Evolutionary conservation across 2,888 invertebrate species (phyloP), one percentile per base, ranked within the genome.

Genomic region (Pachymerium ferrugineum): DNA sequence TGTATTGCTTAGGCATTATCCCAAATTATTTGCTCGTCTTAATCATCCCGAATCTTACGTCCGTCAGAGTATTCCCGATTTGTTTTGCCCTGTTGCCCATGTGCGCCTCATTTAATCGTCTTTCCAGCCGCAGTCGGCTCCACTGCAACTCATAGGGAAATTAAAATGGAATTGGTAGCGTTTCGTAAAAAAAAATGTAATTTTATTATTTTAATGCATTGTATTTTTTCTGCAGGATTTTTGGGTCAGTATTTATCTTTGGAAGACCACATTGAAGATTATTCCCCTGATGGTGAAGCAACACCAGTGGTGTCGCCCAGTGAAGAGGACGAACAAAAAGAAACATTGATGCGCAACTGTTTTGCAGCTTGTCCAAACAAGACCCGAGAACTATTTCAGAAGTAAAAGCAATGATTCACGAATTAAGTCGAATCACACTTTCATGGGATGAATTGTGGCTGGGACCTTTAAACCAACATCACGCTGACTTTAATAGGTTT

Each of bases 11-110:
- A 81, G 83, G 83, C 30, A 96, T 98, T 69, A 94, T 97, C 77
- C 97, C 97, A 0, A 98, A 84, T 84, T 98, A 54, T 97, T 98
- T 83, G 95, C 97, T 4, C 88, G 97, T 25, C 87, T 99, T n/a
- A 96, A 94, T 81, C 98, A 98, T 84, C 96, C 96, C 0, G 95
- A 97, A 81, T 88, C 90, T 0, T 94, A 94, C 80, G 97, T 98
- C 0, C 86, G 97, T 38, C 91, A 92, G 77, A 83, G 84, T 75
- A 83, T 87, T 71, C 92, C 94, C 0, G 94, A 95, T 78, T 84
- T 98, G 74, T 84, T 98, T 35, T 94, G 95, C 80, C 88, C 95
- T 72, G 88, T 98, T 30, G 96, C 96, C 0, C 89, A 91, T 81
- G 93, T 81, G 90, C 93, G 0, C 97, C 97, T 0, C 96, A 97